These are phyloP conservation scores for Babylonia areolata DNA, from an alignment of 1,140 invertebrate species.

Conservation along the genomic window DNA sequence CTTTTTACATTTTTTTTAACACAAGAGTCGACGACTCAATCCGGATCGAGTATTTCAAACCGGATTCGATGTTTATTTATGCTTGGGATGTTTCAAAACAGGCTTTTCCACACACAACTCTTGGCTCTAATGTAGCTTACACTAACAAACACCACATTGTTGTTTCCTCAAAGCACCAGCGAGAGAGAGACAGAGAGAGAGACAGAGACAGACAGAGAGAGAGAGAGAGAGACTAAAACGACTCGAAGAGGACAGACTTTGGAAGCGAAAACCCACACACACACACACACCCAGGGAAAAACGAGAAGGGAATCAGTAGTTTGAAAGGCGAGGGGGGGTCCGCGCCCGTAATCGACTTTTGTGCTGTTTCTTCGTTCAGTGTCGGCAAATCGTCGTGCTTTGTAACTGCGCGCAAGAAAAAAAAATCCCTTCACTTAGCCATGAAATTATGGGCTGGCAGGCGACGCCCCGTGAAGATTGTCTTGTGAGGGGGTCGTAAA, in stretches of 20 bases:
- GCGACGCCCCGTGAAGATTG: slow-evolving; percentile 8
- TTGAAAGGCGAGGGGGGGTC: background rate
- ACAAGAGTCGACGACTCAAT: too few species aligned
- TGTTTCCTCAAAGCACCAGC: too few species aligned
- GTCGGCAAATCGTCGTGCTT: slow-evolving; percentile 15
- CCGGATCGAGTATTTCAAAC: too few species aligned
- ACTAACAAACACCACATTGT: too few species aligned
- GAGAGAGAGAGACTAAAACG: background rate
- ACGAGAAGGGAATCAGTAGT: background rate
- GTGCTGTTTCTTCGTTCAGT: slow-evolving; percentile 36
- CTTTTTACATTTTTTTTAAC: too few species aligned
- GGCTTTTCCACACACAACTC: too few species aligned
- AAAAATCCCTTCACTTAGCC: slow-evolving; percentile 13
- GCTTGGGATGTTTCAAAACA: too few species aligned
- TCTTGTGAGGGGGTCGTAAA: background rate
- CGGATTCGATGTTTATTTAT: too few species aligned
- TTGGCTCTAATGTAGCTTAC: too few species aligned
- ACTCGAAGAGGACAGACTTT: background rate
- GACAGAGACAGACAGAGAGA: slow-evolving; percentile 15
- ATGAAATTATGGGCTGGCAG: background rate
- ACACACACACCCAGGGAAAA: background rate
- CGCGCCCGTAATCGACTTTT: background rate
- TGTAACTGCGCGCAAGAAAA: slow-evolving; percentile 20
- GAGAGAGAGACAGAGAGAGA: background rate
- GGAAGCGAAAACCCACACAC: background rate